These are phyloP conservation scores for Protomyctophum bolini DNA, from an alignment of 2,113 vertebrate genomes.

Conservation along the genomic window DNA sequence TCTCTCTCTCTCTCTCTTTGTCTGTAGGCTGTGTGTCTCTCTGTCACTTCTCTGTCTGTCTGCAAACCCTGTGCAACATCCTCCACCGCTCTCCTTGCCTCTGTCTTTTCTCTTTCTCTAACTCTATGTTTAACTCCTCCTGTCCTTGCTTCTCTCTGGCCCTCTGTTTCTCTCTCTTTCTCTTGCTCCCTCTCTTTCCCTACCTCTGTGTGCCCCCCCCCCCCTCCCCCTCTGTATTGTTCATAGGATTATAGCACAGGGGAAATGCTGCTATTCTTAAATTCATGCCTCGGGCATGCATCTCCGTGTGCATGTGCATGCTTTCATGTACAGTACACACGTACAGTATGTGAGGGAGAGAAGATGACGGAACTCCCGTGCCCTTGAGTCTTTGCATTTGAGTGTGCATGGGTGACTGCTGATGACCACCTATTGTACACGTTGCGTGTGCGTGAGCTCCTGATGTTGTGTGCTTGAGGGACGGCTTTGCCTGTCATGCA, in stretches of 20 bases:
- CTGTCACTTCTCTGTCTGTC: background rate
- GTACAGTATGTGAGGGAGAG: background rate
- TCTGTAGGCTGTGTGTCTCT: background rate
- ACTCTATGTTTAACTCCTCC: background rate
- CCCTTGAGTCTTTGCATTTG: background rate
- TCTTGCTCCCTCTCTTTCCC: conserved; percentile 4
- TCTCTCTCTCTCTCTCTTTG: background rate
- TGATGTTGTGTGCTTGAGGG: too few species aligned
- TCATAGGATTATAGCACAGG: conserved; percentile 43
- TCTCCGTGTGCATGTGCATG: conserved; percentile 2
- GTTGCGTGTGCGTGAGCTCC: too few species aligned
- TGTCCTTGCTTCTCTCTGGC: background rate
- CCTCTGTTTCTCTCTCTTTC: background rate
- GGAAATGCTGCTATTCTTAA: conserved; percentile 44
- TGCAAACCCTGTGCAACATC: too few species aligned
- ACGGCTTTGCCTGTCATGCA: conserved; percentile 10
- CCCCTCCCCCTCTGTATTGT: conserved; percentile 31
- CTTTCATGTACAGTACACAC: background rate
- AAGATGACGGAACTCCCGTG: background rate
- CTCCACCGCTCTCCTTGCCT: background rate
- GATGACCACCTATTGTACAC: background rate
- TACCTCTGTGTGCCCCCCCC: background rate
- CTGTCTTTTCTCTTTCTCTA: background rate
- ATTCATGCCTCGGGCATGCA: conserved; percentile 43
- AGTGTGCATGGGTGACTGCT: background rate